These are phyloP conservation scores for Branchellion lobata DNA, from an alignment of 2,888 invertebrate genomes.

Conservation along the genomic window DNA sequence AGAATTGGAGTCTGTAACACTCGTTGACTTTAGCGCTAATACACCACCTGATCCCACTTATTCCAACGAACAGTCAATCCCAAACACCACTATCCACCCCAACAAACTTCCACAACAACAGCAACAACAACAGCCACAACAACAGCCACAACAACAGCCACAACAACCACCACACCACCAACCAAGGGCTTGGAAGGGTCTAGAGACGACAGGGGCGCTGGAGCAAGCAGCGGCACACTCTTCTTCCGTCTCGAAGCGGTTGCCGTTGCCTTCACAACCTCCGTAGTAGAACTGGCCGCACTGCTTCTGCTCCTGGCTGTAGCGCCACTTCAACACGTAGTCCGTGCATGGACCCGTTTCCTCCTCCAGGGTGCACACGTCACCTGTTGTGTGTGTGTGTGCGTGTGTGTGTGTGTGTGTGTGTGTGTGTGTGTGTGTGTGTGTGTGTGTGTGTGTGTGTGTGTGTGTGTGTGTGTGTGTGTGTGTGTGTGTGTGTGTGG, in stretches of 20 bases:
- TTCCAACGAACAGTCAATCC: no score
- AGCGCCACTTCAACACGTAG: conserved; percentile 37
- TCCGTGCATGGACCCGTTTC: conserved; percentile 36
- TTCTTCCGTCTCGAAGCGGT: conserved; percentile 63
- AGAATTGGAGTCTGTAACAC: background rate
- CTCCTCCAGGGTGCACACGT: conserved; percentile 19
- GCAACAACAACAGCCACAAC: no score
- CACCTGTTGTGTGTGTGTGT: conserved; percentile 69
- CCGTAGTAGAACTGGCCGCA: conserved; percentile 80
- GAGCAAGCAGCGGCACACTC: conserved; percentile 47
- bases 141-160: no score
- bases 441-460: conserved; percentile 4
- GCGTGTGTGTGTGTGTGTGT: background rate
- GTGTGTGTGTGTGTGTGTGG: background rate
- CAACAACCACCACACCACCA: no score
- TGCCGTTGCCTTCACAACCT: conserved; percentile 87
- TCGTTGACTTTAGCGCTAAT: background rate
- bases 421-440: background rate
- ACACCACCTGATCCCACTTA: no score
- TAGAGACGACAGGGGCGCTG: background rate
- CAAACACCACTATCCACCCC: no score
- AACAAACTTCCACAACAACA: no score
- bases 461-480: background rate
- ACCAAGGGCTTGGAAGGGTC: background rate
- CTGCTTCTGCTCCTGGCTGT: conserved; percentile 64